These are phyloP conservation scores for Brachionus plicatilis DNA, from an alignment of 1,140 invertebrate genomes.

Conservation along the genomic window DNA sequence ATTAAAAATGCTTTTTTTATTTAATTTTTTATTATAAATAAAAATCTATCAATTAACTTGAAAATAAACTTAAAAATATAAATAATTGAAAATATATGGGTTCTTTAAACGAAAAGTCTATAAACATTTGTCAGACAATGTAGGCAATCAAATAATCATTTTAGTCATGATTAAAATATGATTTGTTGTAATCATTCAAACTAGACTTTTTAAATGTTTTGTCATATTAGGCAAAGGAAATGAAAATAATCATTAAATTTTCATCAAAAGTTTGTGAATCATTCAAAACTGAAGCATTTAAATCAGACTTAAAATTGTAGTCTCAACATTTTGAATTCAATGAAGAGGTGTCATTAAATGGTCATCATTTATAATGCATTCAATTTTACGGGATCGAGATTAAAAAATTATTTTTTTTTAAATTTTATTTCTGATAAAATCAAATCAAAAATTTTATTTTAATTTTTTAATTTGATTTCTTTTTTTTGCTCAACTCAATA, in stretches of 20 bases:
- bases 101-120: not conserved
- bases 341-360: conserved; percentile 34
- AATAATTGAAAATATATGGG: not conserved
- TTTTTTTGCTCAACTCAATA: conserved; percentile 33
- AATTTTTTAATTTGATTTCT: conserved; percentile 31
- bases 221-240: not conserved
- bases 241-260: not conserved
- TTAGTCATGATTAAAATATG: not conserved
- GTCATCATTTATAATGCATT: not conserved
- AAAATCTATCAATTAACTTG: no score
- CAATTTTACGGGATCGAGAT: not conserved
- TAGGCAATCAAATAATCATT: conserved; percentile 35
- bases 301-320: not conserved
- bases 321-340: conserved; percentile 34
- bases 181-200: conserved; percentile 22
- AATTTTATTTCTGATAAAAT: conserved; percentile 29
- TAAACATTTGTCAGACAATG: conserved; percentile 27
- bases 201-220: not conserved
- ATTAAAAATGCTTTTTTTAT: not conserved
- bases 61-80: no score
- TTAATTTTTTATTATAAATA: not conserved
- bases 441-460: conserved; percentile 4
- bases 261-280: not conserved
- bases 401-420: conserved; percentile 15
- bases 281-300: not conserved